phyloP scores from a whole-genome alignment of 2,888 invertebrate species.

The Lordiphosa andalusiaca region DNA sequence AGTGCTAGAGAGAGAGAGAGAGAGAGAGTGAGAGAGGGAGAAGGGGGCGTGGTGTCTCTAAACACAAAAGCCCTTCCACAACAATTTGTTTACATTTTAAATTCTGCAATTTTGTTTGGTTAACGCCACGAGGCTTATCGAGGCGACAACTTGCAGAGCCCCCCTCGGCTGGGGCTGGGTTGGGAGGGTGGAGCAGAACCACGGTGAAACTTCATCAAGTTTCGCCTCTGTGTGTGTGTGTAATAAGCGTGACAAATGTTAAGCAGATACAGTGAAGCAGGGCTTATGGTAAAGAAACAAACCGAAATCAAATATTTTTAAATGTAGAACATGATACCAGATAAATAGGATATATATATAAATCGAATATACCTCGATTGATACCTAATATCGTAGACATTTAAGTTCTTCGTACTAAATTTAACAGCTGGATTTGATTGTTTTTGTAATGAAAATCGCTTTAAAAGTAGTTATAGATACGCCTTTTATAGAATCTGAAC shows the following conservation, averaged over 20 bases:
- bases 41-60: slow-evolving; percentile 17
- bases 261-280: slow-evolving; percentile 42
- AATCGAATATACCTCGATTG: too few species aligned
- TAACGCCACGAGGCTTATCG: slow-evolving; percentile 65
- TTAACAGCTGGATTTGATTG: too few species aligned
- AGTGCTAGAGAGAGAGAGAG: slow-evolving; percentile 18
- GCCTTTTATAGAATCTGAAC: too few species aligned
- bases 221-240: slow-evolving; percentile 44
- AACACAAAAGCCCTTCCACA: background rate
- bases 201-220: slow-evolving; percentile 64
- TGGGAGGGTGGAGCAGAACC: slow-evolving; percentile 21
- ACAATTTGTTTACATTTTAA: slow-evolving; percentile 76
- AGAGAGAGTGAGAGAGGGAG: background rate
- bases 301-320: background rate
- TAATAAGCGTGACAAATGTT: slow-evolving; percentile 68
- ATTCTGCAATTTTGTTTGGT: slow-evolving; percentile 76
- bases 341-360: too few species aligned
- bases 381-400: too few species aligned
- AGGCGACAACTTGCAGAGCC: slow-evolving; percentile 24
- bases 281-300: slow-evolving; percentile 11
- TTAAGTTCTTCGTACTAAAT: too few species aligned
- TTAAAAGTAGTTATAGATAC: too few species aligned
- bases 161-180: background rate
- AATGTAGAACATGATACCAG: too few species aligned
- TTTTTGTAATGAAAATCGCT: too few species aligned